A percentile compares a stretch with the other conserved stretches of the same genome.
These are phyloP conservation scores for Nemotelus nigrinus DNA, from an alignment of 2,888 invertebrate genomes.

Conservation along the genomic window DNA sequence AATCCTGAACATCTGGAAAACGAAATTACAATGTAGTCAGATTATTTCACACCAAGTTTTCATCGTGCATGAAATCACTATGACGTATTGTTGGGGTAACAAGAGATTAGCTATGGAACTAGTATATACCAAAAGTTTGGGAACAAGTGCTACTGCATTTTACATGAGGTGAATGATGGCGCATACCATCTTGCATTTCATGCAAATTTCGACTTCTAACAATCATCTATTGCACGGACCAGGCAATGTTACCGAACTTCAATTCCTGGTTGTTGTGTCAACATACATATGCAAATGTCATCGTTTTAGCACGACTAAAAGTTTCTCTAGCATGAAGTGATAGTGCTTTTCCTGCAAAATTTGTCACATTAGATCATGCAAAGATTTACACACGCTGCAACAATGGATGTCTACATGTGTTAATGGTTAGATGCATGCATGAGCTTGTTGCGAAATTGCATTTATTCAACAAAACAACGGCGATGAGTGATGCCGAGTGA, in stretches of 20 bases:
- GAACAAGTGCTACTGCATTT: conserved; percentile 2
- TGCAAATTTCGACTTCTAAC: not conserved
- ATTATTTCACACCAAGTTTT: too few relatives aligned
- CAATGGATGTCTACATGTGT: too few relatives aligned
- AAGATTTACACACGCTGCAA: not conserved
- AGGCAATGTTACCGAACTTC: not conserved
- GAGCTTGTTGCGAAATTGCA: too few relatives aligned
- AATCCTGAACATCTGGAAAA: too few relatives aligned
- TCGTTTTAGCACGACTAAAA: not conserved
- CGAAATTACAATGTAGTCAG: too few relatives aligned
- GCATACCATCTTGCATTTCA: not conserved
- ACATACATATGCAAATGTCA: not conserved
- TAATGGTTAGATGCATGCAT: too few relatives aligned
- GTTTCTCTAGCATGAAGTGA: not conserved
- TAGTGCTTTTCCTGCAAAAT: not conserved
- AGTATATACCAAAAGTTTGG: not conserved
- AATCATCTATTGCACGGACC: not conserved
- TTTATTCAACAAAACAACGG: too few relatives aligned
- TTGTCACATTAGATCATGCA: not conserved
- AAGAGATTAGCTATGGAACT: conserved; percentile 4
- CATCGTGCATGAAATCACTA: not conserved
- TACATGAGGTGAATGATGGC: not conserved
- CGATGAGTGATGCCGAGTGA: too few relatives aligned
- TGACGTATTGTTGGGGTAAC: not conserved
- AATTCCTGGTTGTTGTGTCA: not conserved